These are phyloP conservation scores for Sebastes variabilis DNA, from an alignment of 2,797 vertebrate species.

Conservation along the genomic window DNA sequence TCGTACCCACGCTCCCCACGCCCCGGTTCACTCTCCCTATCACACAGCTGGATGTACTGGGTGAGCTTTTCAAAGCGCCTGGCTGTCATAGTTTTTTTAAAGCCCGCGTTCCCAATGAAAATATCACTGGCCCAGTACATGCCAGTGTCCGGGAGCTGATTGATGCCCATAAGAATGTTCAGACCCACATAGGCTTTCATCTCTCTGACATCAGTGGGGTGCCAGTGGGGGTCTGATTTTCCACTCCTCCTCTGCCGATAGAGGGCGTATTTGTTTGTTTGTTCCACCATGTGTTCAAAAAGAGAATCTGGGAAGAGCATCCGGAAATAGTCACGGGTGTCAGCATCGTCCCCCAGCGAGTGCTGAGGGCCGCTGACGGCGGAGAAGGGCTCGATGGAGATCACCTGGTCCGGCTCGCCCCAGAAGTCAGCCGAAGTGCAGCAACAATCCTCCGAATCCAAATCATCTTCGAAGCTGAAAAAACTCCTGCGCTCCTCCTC, in stretches of 20 bases:
- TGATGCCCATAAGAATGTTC: conserved; percentile 89
- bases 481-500: conserved; percentile 86
- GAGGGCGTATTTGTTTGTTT: conserved; percentile 91
- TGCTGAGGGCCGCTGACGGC: conserved; percentile 86
- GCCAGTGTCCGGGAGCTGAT: conserved; percentile 86
- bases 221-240: conserved; percentile 86
- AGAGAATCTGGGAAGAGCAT: conserved; percentile 89
- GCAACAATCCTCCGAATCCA: conserved; percentile 72
- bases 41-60: conserved; percentile 86
- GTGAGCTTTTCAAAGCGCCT: conserved; percentile 87
- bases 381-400: conserved; percentile 84
- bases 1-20: conserved; percentile 85
- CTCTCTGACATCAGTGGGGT: conserved; percentile 86
- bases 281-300: conserved; percentile 90
- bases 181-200: conserved; percentile 87
- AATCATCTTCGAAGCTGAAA: conserved; percentile 80
- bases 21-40: conserved; percentile 80
- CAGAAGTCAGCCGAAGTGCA: conserved; percentile 85
- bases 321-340: conserved; percentile 89
- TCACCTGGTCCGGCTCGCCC: conserved; percentile 87
- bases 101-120: conserved; percentile 88
- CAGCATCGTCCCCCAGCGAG: conserved; percentile 86
- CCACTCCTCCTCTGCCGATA: conserved; percentile 87
- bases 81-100: conserved; percentile 87
- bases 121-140: conserved; percentile 90